phyloP scores from a whole-genome alignment of 35 echinoderm and acorn worm genomes.

The Amphiura filiformis region DNA sequence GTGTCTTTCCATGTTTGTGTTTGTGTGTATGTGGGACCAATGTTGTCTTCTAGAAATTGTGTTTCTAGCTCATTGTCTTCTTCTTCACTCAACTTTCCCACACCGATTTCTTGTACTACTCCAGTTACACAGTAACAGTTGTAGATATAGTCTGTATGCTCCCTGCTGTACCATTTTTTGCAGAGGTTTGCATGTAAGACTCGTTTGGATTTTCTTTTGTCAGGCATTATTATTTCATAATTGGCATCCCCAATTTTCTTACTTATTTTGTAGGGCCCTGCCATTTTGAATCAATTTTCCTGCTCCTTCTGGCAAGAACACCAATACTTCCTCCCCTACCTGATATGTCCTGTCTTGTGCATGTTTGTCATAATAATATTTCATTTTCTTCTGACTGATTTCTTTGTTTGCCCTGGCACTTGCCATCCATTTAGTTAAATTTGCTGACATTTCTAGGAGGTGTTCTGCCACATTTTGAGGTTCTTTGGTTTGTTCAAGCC shows the following conservation, averaged over 20 bases:
- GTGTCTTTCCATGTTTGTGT: constrained; percentile 4
- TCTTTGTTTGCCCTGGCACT: background rate
- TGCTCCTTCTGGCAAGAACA: constrained; percentile 24
- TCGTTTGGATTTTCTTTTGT: constrained; percentile 23
- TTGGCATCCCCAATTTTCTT: constrained; percentile 1
- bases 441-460: background rate
- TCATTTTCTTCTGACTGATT: constrained; percentile 13
- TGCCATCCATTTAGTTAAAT: background rate
- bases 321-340: constrained; percentile 31
- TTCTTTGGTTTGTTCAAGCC: background rate
- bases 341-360: constrained; percentile 1
- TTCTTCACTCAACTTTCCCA: background rate
- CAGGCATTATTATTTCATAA: constrained; percentile 11
- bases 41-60: background rate
- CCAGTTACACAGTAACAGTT: constrained; percentile 1
- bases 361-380: constrained; percentile 24
- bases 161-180: background rate
- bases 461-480: background rate
- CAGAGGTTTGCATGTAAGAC: background rate
- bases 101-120: background rate
- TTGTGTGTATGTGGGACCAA: background rate
- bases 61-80: background rate
- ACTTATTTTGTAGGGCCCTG: constrained; percentile 17
- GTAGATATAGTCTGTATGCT: background rate
- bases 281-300: constrained; percentile 33